These are phyloP conservation scores for Didymodactylos carnosus DNA, from an alignment of 2,888 invertebrate species.

Conservation along the genomic window DNA sequence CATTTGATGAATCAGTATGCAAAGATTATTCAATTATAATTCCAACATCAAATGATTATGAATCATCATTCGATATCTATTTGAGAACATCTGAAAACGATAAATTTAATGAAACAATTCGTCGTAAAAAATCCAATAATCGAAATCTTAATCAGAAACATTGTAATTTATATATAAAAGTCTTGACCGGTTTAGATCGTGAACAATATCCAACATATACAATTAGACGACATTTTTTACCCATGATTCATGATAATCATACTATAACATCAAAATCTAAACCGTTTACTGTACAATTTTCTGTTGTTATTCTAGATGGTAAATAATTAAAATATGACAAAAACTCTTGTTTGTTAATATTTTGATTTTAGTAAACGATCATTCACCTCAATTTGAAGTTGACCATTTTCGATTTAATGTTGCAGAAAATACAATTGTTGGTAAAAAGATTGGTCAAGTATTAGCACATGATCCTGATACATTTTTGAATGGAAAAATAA, in stretches of 20 bases:
- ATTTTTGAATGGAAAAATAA: neutral
- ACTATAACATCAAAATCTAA: too few relatives aligned
- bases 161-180: neutral
- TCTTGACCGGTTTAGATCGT: neutral
- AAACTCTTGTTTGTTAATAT: too few relatives aligned
- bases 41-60: neutral
- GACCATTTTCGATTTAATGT: neutral
- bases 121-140: too few relatives aligned
- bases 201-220: neutral
- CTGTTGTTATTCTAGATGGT: neutral
- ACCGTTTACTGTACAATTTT: too few relatives aligned
- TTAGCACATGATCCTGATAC: neutral
- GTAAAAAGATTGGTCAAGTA: neutral
- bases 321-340: too few relatives aligned
- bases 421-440: neutral
- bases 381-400: neutral
- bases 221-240: neutral
- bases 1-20: neutral
- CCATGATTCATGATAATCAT: neutral
- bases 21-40: neutral
- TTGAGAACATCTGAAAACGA: neutral
- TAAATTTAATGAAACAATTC: too few relatives aligned
- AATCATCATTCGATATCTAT: neutral
- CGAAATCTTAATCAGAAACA: too few relatives aligned
- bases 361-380: too few relatives aligned